phyloP scores from a whole-genome alignment of 1,140 invertebrate genomes.

The Cyphomyrmex costatus region DNA sequence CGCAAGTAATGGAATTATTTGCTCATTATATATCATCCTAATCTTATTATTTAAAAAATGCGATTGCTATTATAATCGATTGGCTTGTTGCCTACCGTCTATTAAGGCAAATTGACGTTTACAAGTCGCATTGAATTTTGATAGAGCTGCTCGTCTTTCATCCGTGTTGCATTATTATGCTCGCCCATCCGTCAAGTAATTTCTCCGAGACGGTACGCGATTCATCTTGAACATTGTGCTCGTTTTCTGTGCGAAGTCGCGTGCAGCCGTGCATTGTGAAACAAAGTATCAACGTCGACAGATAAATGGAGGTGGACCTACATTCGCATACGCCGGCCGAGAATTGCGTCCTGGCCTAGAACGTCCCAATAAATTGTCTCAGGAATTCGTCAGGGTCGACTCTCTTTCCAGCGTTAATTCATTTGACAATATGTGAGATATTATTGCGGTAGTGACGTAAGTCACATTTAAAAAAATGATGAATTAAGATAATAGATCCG shows the following conservation, averaged over 20 bases:
- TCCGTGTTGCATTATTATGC: slow-evolving; percentile 10
- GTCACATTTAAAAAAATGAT: background rate
- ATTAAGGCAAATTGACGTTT: slow-evolving; percentile 38
- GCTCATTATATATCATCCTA: background rate
- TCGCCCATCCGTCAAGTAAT: slow-evolving; percentile 21
- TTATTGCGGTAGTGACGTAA: slow-evolving; percentile 29
- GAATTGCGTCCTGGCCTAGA: slow-evolving; percentile 63
- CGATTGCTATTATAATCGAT: background rate
- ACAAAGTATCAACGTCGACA: slow-evolving; percentile 42
- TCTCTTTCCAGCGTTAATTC: slow-evolving; percentile 18
- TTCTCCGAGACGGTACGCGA: background rate
- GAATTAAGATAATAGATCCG: slow-evolving; percentile 12
- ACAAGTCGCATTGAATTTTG: slow-evolving; percentile 6
- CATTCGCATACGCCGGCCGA: slow-evolving; percentile 61
- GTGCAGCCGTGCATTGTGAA: slow-evolving; percentile 43
- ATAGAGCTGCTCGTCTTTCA: slow-evolving; percentile 25
- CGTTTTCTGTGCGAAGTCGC: slow-evolving; percentile 20
- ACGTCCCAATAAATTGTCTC: slow-evolving; percentile 68
- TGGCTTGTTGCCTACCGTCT: background rate
- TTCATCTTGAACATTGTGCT: slow-evolving; percentile 39
- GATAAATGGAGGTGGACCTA: slow-evolving; percentile 71
- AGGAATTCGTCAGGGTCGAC: slow-evolving; percentile 63
- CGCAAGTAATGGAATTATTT: background rate
- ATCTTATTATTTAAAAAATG: slow-evolving; percentile 26
- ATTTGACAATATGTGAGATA: slow-evolving; percentile 23